Base-by-base conservation (phyloP, 2,797 vertebrate genomes). In the Scolopax rusticola region DNA sequence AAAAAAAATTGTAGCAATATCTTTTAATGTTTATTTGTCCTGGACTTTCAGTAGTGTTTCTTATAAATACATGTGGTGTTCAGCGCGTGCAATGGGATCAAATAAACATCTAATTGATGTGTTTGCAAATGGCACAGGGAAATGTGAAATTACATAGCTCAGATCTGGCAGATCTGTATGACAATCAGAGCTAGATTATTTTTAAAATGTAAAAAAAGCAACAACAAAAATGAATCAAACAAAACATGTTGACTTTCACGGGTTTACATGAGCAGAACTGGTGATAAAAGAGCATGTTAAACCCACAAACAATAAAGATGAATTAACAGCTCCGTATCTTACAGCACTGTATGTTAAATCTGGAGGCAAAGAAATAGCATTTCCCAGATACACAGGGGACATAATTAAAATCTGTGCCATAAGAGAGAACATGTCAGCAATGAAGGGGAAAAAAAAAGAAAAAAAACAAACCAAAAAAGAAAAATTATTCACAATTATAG, bases 91-190 rank as follows among this genome's bases (percentile, higher is more conserved):
- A 88, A 9, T 47, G 33, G 33, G 59, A 89, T 43, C 38, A 83
- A 84, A 79, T 25, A 87, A 93, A 54, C 60, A 74, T 84, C 60
- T 73, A 76, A 90, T 15, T 70, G 32, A 71, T 64, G 48, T 36
- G 28, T 43, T 71, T 90, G 50, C 28, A 79, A 94, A 82, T 53
- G 70, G 60, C 71, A 90, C 45, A 56, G 25, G 41, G 23, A 89
- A 87, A 45, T 79, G 53, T 89, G 78, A 63, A 83, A 76, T 38
- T 79, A 81, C 74, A 89, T 89, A 90, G 84, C 74, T 91, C 56
- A 88, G 87, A 76, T 56, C 77, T 71, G 56, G 54, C 85, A 95
- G 77, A 87, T 53, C 28, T 53, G 63, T 3, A 57, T n/a, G 33
- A 68, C 56, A 82, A 60, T 79, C 51, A 51, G 74, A 91, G 68